phyloP scores from a whole-genome alignment of 2,888 invertebrate genomes.

The Odontocolon sp. region DNA sequence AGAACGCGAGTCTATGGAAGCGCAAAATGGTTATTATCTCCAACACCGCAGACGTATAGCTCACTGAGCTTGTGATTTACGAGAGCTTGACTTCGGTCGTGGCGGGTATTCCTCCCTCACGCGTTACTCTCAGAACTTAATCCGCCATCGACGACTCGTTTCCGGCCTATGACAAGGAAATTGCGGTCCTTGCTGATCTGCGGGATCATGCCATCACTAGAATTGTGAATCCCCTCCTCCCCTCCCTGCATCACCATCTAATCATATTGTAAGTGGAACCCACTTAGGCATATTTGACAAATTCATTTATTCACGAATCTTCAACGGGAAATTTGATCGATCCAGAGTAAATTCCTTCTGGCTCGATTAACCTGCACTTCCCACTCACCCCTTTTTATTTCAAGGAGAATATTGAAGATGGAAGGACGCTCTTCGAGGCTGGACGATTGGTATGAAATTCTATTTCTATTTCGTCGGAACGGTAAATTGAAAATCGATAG shows the following conservation, averaged over 20 bases:
- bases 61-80: conserved; percentile 75
- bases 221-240: too few species aligned
- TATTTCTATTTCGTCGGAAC: too few species aligned
- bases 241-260: conserved; percentile 4
- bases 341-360: background rate
- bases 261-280: conserved; percentile 3
- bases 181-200: conserved; percentile 32
- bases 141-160: conserved; percentile 54
- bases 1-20: conserved; percentile 69
- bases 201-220: background rate
- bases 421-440: too few species aligned
- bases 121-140: conserved; percentile 33
- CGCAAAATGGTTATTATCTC: conserved; percentile 78
- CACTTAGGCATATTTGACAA: conserved; percentile 25
- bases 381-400: background rate
- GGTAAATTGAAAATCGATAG: too few species aligned
- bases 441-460: too few species aligned
- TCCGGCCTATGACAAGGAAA: conserved; percentile 46
- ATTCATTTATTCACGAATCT: conserved; percentile 30
- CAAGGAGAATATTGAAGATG: background rate
- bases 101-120: conserved; percentile 33
- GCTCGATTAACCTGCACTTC: conserved; percentile 1
- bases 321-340: conserved; percentile 21
- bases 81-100: conserved; percentile 57
- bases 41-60: conserved; percentile 70